phyloP scores from a whole-genome alignment of 2,888 invertebrate genomes.

The Sarcophaga variegata region DNA sequence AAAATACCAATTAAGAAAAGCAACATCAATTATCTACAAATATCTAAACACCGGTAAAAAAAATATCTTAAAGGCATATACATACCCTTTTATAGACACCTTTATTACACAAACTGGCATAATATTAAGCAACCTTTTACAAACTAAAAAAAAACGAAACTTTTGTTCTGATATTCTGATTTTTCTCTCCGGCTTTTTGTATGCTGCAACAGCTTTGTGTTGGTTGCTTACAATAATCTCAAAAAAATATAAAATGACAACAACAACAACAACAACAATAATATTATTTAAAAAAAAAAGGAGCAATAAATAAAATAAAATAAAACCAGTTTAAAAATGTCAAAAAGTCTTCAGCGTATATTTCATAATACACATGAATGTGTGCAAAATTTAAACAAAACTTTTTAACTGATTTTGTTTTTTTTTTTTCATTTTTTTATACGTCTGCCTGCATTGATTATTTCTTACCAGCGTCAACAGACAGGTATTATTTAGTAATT shows the following conservation, averaged over 20 bases:
- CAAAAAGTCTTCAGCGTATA: constrained; percentile 51
- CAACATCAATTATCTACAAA: too few relatives aligned
- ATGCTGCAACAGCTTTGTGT: constrained; percentile 17
- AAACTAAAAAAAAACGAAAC: neutral
- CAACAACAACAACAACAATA: constrained; percentile 1
- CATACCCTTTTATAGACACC: neutral
- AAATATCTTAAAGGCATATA: too few relatives aligned
- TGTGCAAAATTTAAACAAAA: constrained; percentile 28
- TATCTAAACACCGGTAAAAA: too few relatives aligned
- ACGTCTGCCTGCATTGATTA: neutral
- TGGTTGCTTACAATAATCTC: constrained; percentile 6
- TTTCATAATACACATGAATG: constrained; percentile 48
- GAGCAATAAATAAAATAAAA: constrained; percentile 16
- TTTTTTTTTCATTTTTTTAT: neutral
- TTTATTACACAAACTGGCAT: neutral
- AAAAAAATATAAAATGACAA: neutral
- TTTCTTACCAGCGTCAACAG: constrained; percentile 2
- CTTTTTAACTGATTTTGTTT: neutral
- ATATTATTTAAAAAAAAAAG: neutral
- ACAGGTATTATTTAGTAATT: constrained; percentile 25
- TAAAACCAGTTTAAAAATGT: constrained; percentile 60
- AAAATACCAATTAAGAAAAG: too few relatives aligned
- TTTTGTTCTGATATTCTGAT: constrained; percentile 17
- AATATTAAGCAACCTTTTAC: constrained; percentile 24
- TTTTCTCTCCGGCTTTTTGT: neutral